Evolutionary conservation across 2,113 vertebrate genomes (phyloP).

Genomic region (Upupa epops): DNA sequence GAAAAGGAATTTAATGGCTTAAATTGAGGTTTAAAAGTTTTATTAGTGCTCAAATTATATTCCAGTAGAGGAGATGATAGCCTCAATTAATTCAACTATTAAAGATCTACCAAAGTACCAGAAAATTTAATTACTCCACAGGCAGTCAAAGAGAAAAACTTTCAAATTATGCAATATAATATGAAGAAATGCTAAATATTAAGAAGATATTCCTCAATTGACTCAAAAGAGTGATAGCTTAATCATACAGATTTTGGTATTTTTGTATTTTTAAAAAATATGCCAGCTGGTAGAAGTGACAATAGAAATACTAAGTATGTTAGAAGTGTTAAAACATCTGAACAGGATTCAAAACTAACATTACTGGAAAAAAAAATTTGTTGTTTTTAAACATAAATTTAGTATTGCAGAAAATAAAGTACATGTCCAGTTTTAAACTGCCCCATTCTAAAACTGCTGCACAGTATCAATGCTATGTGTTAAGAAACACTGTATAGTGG

Average conservation of each 20-base stretch:
- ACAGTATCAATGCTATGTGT: background rate
- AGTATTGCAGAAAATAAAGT: background rate
- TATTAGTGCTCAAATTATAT: conserved; percentile 24
- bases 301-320: background rate
- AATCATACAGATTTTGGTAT: background rate
- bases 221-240: background rate
- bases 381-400: background rate
- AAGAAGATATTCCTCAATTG: background rate
- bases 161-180: background rate
- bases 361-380: background rate
- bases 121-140: conserved; percentile 12
- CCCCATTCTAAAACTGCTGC: background rate
- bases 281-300: background rate
- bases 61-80: background rate
- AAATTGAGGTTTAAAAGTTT: conserved; percentile 48
- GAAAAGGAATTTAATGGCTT: background rate
- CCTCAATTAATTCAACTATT: background rate
- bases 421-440: background rate
- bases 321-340: background rate
- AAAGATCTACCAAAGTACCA: conserved; percentile 15
- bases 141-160: conserved; percentile 1
- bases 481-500: background rate
- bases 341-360: background rate
- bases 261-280: background rate
- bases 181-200: background rate